phyloP scores from a whole-genome alignment of 2,888 invertebrate species.

The Agonopterix subpropinquella region DNA sequence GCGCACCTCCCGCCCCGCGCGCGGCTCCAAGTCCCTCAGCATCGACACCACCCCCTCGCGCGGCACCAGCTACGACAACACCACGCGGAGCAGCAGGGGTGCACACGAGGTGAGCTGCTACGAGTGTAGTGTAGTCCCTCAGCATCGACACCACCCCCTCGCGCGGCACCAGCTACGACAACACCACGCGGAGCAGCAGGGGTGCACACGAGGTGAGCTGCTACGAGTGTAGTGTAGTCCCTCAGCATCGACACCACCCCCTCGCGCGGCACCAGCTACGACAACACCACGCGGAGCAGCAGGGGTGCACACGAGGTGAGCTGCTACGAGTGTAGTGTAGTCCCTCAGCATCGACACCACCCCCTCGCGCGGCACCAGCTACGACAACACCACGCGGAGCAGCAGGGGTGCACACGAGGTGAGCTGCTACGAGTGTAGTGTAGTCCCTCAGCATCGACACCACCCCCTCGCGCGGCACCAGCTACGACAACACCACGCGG shows the following conservation, averaged over 20 bases:
- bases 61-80: neutral
- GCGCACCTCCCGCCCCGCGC: constrained; percentile 10
- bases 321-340: no score
- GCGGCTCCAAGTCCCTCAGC: neutral
- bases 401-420: neutral
- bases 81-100: neutral
- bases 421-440: no score
- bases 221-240: no score
- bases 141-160: neutral
- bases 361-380: neutral
- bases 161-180: neutral
- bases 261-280: neutral
- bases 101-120: neutral
- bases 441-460: neutral
- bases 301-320: neutral
- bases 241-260: neutral
- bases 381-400: neutral
- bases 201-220: neutral
- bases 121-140: neutral
- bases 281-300: neutral
- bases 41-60: neutral
- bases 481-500: neutral
- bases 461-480: neutral
- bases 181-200: neutral
- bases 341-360: neutral